Conservation (phyloP, 53 echinoderm and acorn worm species). For the Glandiceps talaboti region DNA sequence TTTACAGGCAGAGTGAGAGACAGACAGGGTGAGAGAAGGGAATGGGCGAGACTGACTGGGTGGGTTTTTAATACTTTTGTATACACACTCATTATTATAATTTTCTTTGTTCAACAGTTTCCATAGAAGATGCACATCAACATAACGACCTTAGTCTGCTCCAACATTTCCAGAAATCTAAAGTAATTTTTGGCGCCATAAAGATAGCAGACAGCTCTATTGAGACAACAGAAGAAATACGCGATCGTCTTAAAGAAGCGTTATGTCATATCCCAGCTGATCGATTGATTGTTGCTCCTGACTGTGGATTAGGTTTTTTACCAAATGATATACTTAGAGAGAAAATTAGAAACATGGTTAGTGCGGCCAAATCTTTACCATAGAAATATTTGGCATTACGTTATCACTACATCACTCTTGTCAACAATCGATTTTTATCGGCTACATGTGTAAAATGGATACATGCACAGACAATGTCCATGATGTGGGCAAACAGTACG, state of each 20-base stretch:
- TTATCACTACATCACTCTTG: no score
- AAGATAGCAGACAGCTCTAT: slow-evolving; percentile 43
- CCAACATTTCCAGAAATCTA: slow-evolving; percentile 40
- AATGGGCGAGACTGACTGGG: no score
- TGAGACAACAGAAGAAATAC: slow-evolving; percentile 42
- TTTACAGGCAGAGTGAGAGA: no score
- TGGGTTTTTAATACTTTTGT: no score
- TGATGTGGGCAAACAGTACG: no score
- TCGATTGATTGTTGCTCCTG: slow-evolving; percentile 46
- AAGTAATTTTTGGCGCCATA: slow-evolving; percentile 43
- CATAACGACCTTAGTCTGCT: slow-evolving; percentile 41
- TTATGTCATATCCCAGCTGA: slow-evolving; percentile 33
- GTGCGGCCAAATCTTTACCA: slow-evolving; percentile 19
- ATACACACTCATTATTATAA: no score
- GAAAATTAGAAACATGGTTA: slow-evolving; percentile 44
- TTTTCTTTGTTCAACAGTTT: slow-evolving; percentile 30
- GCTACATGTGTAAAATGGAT: no score
- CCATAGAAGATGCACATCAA: slow-evolving; percentile 61
- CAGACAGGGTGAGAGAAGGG: no score
- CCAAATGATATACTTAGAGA: slow-evolving; percentile 32
- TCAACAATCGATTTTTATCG: no score
- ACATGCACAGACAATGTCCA: no score
- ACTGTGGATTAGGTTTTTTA: slow-evolving; percentile 47
- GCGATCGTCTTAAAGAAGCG: slow-evolving; percentile 25
- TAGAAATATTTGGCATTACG: no score